A percentile compares a stretch with the other conserved stretches of the same genome.
Evolutionary conservation across 2,888 invertebrate species (phyloP).

Genomic region (Pseudolycoriella hygida): DNA sequence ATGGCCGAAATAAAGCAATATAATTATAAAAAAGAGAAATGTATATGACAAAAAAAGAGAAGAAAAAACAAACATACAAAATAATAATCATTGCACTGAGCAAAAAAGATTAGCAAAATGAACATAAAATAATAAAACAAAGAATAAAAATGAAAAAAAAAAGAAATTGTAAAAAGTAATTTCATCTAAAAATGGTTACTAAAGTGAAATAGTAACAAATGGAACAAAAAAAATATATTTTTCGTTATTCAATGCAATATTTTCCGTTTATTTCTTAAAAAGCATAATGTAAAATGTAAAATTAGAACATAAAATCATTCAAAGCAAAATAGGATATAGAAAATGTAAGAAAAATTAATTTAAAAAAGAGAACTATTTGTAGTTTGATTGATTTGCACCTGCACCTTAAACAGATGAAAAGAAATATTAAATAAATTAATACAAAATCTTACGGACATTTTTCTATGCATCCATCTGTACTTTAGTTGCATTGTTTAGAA

Average conservation of each 20-base stretch:
- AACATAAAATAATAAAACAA: neutral
- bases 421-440: conserved; percentile 6
- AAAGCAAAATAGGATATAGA: conserved; percentile 1
- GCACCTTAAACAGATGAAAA: conserved; percentile 14
- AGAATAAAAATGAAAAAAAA: neutral
- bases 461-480: neutral
- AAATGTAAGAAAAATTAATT: conserved; percentile 8
- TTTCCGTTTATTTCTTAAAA: conserved; percentile 1
- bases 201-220: neutral
- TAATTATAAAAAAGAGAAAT: too few species aligned
- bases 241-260: conserved; percentile 1
- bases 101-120: too few species aligned
- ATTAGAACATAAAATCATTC: conserved; percentile 2
- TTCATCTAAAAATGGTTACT: neutral
- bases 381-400: conserved; percentile 17
- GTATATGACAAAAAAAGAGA: neutral
- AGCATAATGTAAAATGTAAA: neutral
- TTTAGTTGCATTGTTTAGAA: too few species aligned
- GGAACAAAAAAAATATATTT: neutral
- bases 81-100: too few species aligned
- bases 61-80: neutral
- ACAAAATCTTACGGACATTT: neutral
- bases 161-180: neutral
- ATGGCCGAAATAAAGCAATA: too few species aligned
- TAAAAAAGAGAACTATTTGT: conserved; percentile 11